Conservation (phyloP, 2,797 vertebrate species). For the Propithecus perrieri region DNA sequence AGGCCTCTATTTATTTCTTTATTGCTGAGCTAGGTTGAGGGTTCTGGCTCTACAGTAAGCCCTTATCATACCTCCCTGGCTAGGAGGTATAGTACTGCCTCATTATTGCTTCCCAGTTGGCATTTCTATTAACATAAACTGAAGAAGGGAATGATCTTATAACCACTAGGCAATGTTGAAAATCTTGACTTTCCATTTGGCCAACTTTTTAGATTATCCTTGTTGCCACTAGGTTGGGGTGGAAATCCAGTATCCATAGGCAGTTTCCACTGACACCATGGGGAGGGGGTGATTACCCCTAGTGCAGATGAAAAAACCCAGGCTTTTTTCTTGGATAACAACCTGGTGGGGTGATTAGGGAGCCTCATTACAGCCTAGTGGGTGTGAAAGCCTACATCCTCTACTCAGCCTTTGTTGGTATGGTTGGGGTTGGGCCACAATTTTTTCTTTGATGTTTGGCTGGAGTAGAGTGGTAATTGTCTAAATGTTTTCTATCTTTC, state of each 20-base stretch:
- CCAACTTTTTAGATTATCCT: neutral
- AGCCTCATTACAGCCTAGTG: neutral
- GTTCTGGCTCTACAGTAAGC: too few relatives aligned
- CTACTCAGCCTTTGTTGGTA: neutral
- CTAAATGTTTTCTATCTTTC: neutral
- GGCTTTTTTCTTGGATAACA: neutral
- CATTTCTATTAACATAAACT: too few relatives aligned
- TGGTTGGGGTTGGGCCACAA: neutral
- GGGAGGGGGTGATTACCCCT: neutral
- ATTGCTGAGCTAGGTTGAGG: too few relatives aligned
- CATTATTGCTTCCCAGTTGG: neutral
- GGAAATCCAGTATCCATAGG: neutral
- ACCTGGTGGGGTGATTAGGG: neutral
- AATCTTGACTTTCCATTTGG: neutral
- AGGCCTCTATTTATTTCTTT: neutral
- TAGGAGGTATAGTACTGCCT: too few relatives aligned
- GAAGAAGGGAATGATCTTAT: neutral
- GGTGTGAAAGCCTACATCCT: neutral
- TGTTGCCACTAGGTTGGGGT: neutral
- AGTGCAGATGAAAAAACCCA: too few relatives aligned
- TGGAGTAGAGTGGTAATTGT: neutral
- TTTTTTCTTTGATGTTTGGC: neutral
- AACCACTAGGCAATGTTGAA: neutral
- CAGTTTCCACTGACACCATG: neutral
- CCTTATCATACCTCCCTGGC: neutral